Evolutionary conservation across 1,140 invertebrate species (phyloP), one percentile per base, ranked within the genome.

Genomic region (Diachasmimorpha longicaudata): DNA sequence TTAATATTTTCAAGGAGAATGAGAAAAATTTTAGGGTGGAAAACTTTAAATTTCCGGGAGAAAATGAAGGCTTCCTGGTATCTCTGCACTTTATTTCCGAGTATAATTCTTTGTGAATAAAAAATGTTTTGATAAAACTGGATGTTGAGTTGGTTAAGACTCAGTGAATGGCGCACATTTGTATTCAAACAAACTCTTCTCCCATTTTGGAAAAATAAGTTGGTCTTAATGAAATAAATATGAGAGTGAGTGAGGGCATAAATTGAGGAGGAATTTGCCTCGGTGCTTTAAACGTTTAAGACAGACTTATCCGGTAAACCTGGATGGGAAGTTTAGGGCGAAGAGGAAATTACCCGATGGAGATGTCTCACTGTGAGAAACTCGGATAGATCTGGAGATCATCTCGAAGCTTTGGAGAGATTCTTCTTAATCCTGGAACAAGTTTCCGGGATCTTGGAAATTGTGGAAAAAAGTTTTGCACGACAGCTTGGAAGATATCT

Each of bases 341-440:
- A n/a, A 52, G 58, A 74, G 58, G 13, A 67, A 74, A 74, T 67
- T 74, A 44, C 58, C 36, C 11, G 19, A 67, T 42, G 68, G 37
- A 70, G 68, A 70, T 37, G 68, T 42, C n/a, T 19, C 25, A 68
- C 36, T 42, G 68, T 55, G 44, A 72, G 44, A 48, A n/a, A 52
- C 42, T 36, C 42, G 13, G 9, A 68, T 66, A 16, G 63, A 55
- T 16, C 48, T 52, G 48, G 48, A 52, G 48, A 52, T 52, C 48
- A 52, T 52, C 48, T 52, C 19, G n/a, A 52, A 52, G 48, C 48
- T 52, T 52, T 52, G 14, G 48, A 52, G 48, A 52, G 48, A 52
- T 52, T 52, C 48, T 52, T 52, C 48, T 52, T 52, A 52, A 52
- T 52, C 48, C 48, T 52, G 6, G 48, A 52, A 52, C 48, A 52